Evolutionary conservation across 2,888 invertebrate species (phyloP), one percentile per base, ranked within the genome.

Genomic region (Macrophya alboannulata): DNA sequence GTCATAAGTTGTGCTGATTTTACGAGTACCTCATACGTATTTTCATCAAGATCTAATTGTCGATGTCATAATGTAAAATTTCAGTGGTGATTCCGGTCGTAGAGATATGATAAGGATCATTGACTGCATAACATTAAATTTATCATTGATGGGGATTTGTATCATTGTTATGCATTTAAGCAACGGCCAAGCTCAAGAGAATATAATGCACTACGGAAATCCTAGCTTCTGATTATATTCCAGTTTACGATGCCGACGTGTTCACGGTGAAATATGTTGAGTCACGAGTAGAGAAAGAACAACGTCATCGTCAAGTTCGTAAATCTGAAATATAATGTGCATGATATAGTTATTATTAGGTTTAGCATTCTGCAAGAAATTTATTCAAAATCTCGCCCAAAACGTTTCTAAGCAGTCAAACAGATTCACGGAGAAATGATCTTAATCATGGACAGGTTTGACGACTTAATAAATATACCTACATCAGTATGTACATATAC

Each of bases 181-280:
- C 25, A 25, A 12, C 9, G 25, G 25, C 21, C 62, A 25, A 62
- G 21, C 40, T 71, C n/a, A 40, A 12, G 37, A 37, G 40, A 40
- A 40, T 37, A 71, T 37, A 71, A 71, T 43, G 71, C 40, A 71
- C 17, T n/a, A 17, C 71, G n/a, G 40, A 40, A 15, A 71, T n/a
- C 37, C 37, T 71, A 31, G 37, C 71, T 37, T 43, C 40, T 37
- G 17, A 71, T 71, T 71, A 37, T 40, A 71, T 71, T 71, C 71
- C 71, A 71, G 40, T 71, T 71, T 71, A 71, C 37, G 71, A 62
- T 21, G 62, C 62, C 25, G 62, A 21, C 62, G 62, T 12, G 25
- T 71, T 40, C 37, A 40, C 40, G 17, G 17, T 71, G 15, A n/a
- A 71, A 71, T 71, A 40, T 71, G 71, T 43, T 40, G 40, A 71